These are phyloP conservation scores for Pavo muticus DNA, from an alignment of 2,113 vertebrate genomes.

Conservation along the genomic window DNA sequence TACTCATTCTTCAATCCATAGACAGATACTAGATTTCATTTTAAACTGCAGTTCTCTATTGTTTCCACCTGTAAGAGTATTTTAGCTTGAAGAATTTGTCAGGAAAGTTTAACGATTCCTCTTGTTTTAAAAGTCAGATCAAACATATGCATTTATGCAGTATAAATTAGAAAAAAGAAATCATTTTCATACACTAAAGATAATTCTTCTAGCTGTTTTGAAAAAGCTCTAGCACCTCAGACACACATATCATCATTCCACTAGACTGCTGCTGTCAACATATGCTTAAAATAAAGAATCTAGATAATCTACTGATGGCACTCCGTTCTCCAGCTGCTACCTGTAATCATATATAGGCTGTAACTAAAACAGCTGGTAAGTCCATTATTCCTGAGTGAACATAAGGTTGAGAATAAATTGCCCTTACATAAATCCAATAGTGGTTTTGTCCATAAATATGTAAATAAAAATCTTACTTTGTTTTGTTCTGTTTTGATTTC, in stretches of 20 bases:
- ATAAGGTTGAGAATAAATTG: background rate
- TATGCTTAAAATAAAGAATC: background rate
- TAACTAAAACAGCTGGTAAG: background rate
- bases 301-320: background rate
- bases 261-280: background rate
- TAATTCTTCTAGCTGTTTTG: accelerated
- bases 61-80: background rate
- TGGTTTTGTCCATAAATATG: background rate
- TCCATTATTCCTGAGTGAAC: background rate
- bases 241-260: background rate
- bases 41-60: background rate
- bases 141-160: background rate
- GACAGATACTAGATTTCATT: background rate
- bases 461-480: background rate
- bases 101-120: background rate
- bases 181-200: background rate
- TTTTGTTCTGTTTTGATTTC: background rate
- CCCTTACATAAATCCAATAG: background rate
- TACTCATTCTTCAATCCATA: background rate
- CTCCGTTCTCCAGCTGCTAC: background rate
- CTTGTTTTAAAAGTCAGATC: background rate
- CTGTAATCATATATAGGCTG: background rate
- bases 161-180: accelerated
- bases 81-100: background rate
- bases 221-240: background rate